Conservation (phyloP, 35 echinoderm and acorn worm species). For the Lytechinus variegatus region DNA sequence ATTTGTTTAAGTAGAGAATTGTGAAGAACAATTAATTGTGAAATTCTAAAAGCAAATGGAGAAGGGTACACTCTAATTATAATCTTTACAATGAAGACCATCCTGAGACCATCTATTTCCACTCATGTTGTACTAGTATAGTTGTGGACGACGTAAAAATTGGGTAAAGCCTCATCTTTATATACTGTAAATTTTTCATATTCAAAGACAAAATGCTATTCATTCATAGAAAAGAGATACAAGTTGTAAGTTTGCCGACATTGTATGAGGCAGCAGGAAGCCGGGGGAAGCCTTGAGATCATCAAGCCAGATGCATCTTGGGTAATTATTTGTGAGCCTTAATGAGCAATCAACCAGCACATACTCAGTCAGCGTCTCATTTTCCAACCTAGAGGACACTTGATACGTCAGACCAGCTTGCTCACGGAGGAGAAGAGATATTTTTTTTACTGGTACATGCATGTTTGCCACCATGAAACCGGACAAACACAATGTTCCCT, state of each 20-base stretch:
- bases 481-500: background rate
- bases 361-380: background rate
- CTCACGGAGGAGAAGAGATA: background rate
- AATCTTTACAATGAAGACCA: too few species aligned
- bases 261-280: background rate
- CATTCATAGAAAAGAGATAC: too few species aligned
- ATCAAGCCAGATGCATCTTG: background rate
- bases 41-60: too few species aligned
- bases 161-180: too few species aligned
- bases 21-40: too few species aligned
- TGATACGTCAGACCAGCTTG: slow-evolving; percentile 33
- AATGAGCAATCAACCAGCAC: slow-evolving; percentile 44
- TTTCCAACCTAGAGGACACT: slow-evolving; percentile 1
- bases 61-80: too few species aligned
- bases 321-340: background rate
- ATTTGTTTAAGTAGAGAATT: too few species aligned
- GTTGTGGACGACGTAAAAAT: too few species aligned
- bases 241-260: background rate
- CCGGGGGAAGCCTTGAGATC: background rate
- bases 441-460: background rate
- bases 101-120: too few species aligned
- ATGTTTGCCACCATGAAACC: background rate
- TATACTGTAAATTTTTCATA: too few species aligned
- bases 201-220: too few species aligned
- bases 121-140: too few species aligned